phyloP scores from a whole-genome alignment of 2,113 vertebrate genomes.

The Hippopotamus amphibius region DNA sequence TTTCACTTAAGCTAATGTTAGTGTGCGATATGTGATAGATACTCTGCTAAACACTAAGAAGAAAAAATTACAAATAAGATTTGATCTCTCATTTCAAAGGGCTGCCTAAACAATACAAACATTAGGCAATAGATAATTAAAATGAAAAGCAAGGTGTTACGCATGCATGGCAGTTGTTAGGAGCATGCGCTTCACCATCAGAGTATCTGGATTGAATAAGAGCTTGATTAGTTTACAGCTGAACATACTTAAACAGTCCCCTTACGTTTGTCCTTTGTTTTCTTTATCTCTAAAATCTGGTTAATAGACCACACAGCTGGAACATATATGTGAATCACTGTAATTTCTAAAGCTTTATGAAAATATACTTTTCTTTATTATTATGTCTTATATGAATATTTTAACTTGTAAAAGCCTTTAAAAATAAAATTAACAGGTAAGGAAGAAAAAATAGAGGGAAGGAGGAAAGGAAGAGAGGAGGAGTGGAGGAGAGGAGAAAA shows the following conservation, averaged over 20 bases:
- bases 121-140: not conserved
- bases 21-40: not conserved
- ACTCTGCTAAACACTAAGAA: not conserved
- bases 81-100: not conserved
- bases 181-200: not conserved
- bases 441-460: no score
- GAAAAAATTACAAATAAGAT: not conserved
- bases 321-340: not conserved
- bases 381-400: not conserved
- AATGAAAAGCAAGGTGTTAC: not conserved
- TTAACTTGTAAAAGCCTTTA: not conserved
- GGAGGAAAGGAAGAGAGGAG: not conserved
- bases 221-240: not conserved
- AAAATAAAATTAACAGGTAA: not conserved
- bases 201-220: not conserved
- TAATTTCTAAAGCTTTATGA: not conserved
- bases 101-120: not conserved
- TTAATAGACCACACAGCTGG: not conserved
- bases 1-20: not conserved
- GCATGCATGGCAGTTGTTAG: not conserved
- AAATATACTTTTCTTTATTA: not conserved
- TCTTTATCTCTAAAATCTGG: not conserved
- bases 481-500: not conserved
- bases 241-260: not conserved
- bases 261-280: not conserved